Base-by-base conservation (phyloP, 2,888 invertebrate genomes). In the Ptycholaimellus sp. region DNA sequence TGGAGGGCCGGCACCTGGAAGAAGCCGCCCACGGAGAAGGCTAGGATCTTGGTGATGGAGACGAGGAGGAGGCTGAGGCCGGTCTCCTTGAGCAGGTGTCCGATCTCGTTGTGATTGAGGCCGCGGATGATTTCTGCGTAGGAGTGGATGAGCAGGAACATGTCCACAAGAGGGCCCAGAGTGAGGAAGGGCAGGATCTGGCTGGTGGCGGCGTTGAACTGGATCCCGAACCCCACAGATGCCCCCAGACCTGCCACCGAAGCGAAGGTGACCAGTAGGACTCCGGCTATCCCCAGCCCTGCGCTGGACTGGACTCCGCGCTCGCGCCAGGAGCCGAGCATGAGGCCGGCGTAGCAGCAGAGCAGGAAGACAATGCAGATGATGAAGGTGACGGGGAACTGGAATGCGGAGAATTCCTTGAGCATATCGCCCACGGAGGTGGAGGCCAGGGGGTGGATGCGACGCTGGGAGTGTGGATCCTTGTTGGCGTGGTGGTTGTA, bases 121-220 rank as follows among this genome's bases (percentile, higher is more conserved):
- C 44, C 46, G 32, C 49, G 43, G 22, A 51, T 40, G 38, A 66
- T 62, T 43, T 71, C 70, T n/a, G 68, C 67, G 59, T 75, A 76
- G 2, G 74, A 73, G 48, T 77, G 74, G 1, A 78, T 72, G 33
- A 93, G 66, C 45, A 87, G 72, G 63, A 90, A 93, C 71, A 93
- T 81, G 62, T 87, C 77, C n/a, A 90, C 78, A 2, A 90, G 83
- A 4, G 93, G 65, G 0, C 90, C 90, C 14, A 93, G 70, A 0
- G 82, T 80, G 40, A 96, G 63, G 62, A 87, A 93, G 5, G 93
- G 93, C 33, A 93, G 74, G 50, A 83, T 80, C 67, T 82, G 81
- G 3, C 78, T 79, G 46, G 79, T 80, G 4, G 79, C 74, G 1
- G 81, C 82, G 54, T 72, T 72, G 62, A 72, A 72, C 20, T 56